Evolutionary conservation across 23 tunicate genomes (phyloP), one percentile per base, ranked within the genome.

Genomic region (Clavelina lepadiformis): DNA sequence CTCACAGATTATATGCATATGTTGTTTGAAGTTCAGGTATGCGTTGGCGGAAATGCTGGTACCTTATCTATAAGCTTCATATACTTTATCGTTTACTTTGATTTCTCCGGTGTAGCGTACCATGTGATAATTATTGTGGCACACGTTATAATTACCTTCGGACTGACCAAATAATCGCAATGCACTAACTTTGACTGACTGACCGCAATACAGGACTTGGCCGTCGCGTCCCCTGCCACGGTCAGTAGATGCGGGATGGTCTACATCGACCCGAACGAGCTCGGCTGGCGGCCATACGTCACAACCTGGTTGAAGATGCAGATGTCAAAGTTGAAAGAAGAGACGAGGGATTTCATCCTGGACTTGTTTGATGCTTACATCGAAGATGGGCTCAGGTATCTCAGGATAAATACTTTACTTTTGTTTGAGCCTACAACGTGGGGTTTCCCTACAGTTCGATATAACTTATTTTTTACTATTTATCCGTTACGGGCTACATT

Each of bases 171-270:
- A n/a, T n/a, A n/a, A n/a, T n/a, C n/a, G n/a, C n/a, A n/a, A n/a
- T n/a, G n/a, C n/a, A n/a, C n/a, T n/a, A n/a, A n/a, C n/a, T n/a
- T n/a, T n/a, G n/a, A n/a, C n/a, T n/a, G n/a, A n/a, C n/a, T n/a
- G n/a, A n/a, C n/a, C n/a, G n/a, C n/a, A n/a, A n/a, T 58, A 22
- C 65, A 89, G 94, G 99, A 94, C 71, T 68, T 94, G 46, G 99
- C 99, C 26, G 99, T 94, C 4, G 99, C 99, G 46, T 94, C 99
- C 20, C 99, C 99, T 30, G 99, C 99, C 72, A 94, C 99, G 37
- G 99, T 94, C 28, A 87, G 95, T 15, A 68, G 99, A 15, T 94
- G 99, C 71, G 99, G 99, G 13, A 94, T 94, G 99, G 99, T 94
- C 21, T 94, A 94, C 74, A 80, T 94, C 49, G 99, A 94, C 56